Evolutionary conservation across 1,140 invertebrate genomes (phyloP), one percentile per base, ranked within the genome.

Genomic region (Atopsyche davidsoni): DNA sequence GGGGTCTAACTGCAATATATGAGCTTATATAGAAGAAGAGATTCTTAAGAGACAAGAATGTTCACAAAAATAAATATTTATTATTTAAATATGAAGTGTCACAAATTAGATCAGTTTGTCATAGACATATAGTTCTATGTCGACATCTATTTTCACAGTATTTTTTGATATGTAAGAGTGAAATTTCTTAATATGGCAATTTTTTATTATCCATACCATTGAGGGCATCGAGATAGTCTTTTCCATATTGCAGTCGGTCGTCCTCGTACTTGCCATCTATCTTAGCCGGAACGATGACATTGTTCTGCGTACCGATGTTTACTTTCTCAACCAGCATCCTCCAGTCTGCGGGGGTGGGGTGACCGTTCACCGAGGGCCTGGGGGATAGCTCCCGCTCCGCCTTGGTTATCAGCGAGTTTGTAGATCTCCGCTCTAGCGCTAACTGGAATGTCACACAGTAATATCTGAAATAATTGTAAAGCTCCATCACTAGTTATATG

Each of bases 331-430:
- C 52, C 2, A 49, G 42, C 55, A 57, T 53, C 32, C 46, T 53
- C 55, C 55, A 57, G 23, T 57, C 55, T n/a, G 41, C 9, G 3
- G 35, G 36, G 28, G 4, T n/a, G 42, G 23, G n/a, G 32, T 51
- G 16, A 3, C 36, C 32, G 11, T 38, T 40, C 6, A 50, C 3
- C 6, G 48, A 46, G n/a, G 45, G 49, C 10, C 54, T 42, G 6
- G 70, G 70, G 0, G 70, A 72, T 23, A 72, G 53, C 49, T 72
- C 70, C 0, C 69, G 59, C 42, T 73, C 70, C 6, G 70, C 70
- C 53, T 66, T 57, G 4, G 66, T 68, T 2, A 67, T 25, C 18
- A 49, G 46, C 6, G 46, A 14, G 43, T 55, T 55, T 16, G 38
- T 55, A n/a, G 22, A 16, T 21, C 35, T 41, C 11, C 35, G 36